Evolutionary conservation across 2,797 vertebrate genomes (phyloP).

Genomic region (Choloepus didactylus): DNA sequence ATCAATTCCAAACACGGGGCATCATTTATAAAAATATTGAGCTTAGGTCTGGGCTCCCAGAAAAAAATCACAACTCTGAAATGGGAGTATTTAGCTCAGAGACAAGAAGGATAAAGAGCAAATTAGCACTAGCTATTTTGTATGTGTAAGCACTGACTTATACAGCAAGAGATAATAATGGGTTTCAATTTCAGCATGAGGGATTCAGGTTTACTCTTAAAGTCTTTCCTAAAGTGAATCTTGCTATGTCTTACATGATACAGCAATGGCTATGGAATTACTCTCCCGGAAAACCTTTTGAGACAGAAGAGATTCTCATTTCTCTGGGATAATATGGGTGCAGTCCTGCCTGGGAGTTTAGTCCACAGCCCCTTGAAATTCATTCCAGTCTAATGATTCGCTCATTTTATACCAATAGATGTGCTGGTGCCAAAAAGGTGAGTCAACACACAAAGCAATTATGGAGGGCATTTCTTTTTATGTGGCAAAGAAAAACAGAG

Average conservation of each 20-base stretch:
- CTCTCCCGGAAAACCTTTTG: neutral
- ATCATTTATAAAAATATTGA: neutral
- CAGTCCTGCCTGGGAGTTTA: conserved; percentile 15
- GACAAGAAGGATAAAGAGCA: neutral
- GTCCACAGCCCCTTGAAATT: neutral
- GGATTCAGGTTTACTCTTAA: neutral
- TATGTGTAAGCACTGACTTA: neutral
- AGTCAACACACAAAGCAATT: neutral
- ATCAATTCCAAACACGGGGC: neutral
- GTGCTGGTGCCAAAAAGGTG: neutral
- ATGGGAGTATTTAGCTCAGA: neutral
- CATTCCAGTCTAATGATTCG: conserved; percentile 65
- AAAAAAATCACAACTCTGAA: conserved; percentile 8
- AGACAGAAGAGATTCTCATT: neutral
- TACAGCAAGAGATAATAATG: neutral
- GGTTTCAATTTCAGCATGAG: neutral
- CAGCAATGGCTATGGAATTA: neutral
- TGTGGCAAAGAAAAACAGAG: neutral
- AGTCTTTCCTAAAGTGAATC: neutral
- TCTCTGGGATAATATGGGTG: neutral
- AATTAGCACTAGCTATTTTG: neutral
- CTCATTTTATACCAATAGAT: conserved; percentile 42
- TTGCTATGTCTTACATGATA: neutral
- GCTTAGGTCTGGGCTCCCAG: conserved; percentile 3
- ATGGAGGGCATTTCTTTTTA: neutral